Base-by-base conservation (phyloP, 2,797 vertebrate genomes). In the Monodelphis domestica region DNA sequence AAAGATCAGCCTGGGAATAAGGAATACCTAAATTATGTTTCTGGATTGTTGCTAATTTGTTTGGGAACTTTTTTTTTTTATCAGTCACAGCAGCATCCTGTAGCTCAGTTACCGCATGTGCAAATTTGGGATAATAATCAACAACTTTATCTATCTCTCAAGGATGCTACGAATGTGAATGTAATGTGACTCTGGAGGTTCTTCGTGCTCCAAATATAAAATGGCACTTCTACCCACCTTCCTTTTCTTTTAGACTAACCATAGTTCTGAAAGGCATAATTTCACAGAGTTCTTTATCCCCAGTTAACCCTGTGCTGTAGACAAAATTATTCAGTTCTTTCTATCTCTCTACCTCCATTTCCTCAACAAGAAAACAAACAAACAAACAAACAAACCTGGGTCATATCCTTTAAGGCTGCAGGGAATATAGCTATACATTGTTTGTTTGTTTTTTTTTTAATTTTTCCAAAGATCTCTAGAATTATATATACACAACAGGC, bases 71-170 rank as follows among this genome's bases (percentile, higher is more conserved):
- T 78, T 78, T 70, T 78, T 15, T 78, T 78, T 30, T 78, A 21
- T 78, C 63, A 30, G 3, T 52, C 24, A 21, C 1, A n/a, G 88
- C 17, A 88, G 51, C 30, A 63, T 54, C 53, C 54, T 89, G 2
- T 15, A 84, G 38, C 28, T 95, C 90, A 89, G 84, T 54, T 91
- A 38, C 54, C n/a, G 95, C 89, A 89, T 88, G 50, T 90, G n/a
- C 56, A 55, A 21, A 53, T 30, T 87, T 55, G 89, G 57, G n/a
- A 78, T 55, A 91, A 94, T 52, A 93, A 45, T 93, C 88, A 9
- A 90, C 45, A 91, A 12, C 63, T 10, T 63, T 33, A 45, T 70
- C n/a, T 38, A 24, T 78, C 63, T 51, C 89, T 56, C 45, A 90
- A 56, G 30, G 26, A 53, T 63, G 21, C 2, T 63, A 57, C 26